These are phyloP conservation scores for Epinotia bilunana DNA, from an alignment of 2,888 invertebrate species.

Conservation along the genomic window DNA sequence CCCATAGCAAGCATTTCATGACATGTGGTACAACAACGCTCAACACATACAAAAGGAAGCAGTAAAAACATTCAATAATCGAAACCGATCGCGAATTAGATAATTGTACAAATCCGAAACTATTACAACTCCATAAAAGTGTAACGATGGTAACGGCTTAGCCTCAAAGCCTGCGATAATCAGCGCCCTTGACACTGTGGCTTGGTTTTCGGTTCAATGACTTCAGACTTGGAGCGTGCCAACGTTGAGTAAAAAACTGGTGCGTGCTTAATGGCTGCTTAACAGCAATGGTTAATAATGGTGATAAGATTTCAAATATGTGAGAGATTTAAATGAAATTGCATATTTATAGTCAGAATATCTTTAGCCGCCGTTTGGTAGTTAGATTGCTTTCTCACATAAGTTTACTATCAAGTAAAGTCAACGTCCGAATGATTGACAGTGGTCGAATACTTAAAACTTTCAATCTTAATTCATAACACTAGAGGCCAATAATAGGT, in stretches of 20 bases:
- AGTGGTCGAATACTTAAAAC: too few relatives aligned
- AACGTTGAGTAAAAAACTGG: slow-evolving; percentile 17
- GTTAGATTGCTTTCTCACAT: neutral
- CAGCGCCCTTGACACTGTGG: slow-evolving; percentile 42
- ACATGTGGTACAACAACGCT: neutral
- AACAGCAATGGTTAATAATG: slow-evolving; percentile 2
- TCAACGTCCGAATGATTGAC: too few relatives aligned
- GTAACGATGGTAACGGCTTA: slow-evolving; percentile 21
- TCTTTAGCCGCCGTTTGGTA: neutral
- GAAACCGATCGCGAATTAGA: slow-evolving; percentile 8
- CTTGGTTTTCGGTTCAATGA: slow-evolving; percentile 42
- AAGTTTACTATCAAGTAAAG: neutral
- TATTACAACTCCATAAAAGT: slow-evolving; percentile 15
- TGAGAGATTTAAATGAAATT: neutral
- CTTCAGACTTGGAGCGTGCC: slow-evolving; percentile 25
- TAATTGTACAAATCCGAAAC: slow-evolving; percentile 25
- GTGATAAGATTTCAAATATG: neutral
- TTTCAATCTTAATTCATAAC: too few relatives aligned
- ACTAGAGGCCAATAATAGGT: too few relatives aligned
- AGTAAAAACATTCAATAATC: neutral
- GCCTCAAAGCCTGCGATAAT: slow-evolving; percentile 29
- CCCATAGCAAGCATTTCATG: too few relatives aligned
- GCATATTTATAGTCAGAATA: neutral
- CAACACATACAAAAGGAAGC: neutral
- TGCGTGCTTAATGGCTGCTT: slow-evolving; percentile 20